Evolutionary conservation across 2,888 invertebrate genomes (phyloP).

Genomic region (Hoplodrina blanda): DNA sequence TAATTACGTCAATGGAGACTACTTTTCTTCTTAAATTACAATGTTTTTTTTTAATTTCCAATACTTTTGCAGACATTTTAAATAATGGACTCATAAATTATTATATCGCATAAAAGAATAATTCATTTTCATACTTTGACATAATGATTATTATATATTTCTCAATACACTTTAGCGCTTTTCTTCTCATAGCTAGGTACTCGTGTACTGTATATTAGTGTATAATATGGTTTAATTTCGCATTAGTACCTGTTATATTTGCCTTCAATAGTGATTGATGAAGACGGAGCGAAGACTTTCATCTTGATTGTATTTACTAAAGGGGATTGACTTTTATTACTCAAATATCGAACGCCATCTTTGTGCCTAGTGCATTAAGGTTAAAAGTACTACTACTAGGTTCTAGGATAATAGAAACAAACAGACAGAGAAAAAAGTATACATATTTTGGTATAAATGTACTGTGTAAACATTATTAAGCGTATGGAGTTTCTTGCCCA

Average conservation of each 20-base stretch:
- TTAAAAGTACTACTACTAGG: no score
- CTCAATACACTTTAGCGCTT: background rate
- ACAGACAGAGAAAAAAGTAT: no score
- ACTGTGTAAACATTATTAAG: no score
- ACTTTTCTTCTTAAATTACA: background rate
- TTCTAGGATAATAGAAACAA: no score
- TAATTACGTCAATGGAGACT: background rate
- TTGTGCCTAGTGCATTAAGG: no score
- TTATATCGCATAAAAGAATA: background rate
- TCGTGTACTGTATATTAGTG: no score
- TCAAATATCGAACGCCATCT: no score
- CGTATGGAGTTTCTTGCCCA: no score
- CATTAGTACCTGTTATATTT: slow-evolving; percentile 25
- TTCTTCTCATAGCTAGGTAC: background rate
- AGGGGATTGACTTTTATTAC: slow-evolving; percentile 9
- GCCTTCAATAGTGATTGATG: slow-evolving; percentile 52
- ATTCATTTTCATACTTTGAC: no score
- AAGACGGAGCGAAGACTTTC: slow-evolving; percentile 40
- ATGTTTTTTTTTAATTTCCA: background rate
- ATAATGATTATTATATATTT: no score
- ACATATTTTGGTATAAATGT: no score
- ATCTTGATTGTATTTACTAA: slow-evolving; percentile 41
- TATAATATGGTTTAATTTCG: slow-evolving; percentile 16
- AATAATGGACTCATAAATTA: background rate
- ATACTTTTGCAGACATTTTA: background rate